These are phyloP conservation scores for Drosophila multiciliata DNA, from an alignment of 2,888 invertebrate genomes.

Conservation along the genomic window DNA sequence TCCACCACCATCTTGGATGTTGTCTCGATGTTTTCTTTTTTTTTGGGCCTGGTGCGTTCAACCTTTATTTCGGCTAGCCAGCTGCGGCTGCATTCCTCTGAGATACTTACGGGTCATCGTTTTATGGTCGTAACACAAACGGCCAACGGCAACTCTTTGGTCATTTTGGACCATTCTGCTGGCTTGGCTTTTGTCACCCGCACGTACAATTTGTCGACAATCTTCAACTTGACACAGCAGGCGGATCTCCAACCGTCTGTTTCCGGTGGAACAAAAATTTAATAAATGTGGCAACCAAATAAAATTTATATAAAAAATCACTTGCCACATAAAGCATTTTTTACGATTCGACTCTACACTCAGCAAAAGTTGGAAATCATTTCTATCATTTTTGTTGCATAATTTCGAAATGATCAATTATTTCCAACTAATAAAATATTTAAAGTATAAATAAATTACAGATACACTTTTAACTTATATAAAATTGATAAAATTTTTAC, in stretches of 20 bases:
- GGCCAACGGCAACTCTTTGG: constrained; percentile 51
- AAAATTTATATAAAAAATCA: constrained; percentile 21
- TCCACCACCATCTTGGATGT: constrained; percentile 18
- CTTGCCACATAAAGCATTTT: constrained; percentile 7
- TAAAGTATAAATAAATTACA: too few species aligned
- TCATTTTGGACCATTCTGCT: constrained; percentile 43
- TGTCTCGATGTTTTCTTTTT: constrained; percentile 12
- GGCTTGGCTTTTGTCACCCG: constrained; percentile 42
- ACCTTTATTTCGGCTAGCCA: constrained; percentile 17
- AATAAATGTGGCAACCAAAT: constrained; percentile 44
- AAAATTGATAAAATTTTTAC: too few species aligned
- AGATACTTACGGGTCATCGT: constrained; percentile 77
- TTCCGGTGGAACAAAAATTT: constrained; percentile 26
- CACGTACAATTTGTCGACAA: constrained; percentile 49
- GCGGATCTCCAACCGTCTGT: too few species aligned
- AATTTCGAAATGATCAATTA: not conserved
- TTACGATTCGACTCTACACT: not conserved
- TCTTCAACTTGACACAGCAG: constrained; percentile 2
- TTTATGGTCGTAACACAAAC: constrained; percentile 51
- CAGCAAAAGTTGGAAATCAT: not conserved
- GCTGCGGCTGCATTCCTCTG: constrained; percentile 52
- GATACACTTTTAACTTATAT: too few species aligned
- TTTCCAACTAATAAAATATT: not conserved
- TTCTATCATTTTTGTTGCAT: not conserved
- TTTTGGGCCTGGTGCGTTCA: constrained; percentile 22